Base-by-base conservation (phyloP, 2,113 vertebrate genomes). In the Sebastes schlegelii region DNA sequence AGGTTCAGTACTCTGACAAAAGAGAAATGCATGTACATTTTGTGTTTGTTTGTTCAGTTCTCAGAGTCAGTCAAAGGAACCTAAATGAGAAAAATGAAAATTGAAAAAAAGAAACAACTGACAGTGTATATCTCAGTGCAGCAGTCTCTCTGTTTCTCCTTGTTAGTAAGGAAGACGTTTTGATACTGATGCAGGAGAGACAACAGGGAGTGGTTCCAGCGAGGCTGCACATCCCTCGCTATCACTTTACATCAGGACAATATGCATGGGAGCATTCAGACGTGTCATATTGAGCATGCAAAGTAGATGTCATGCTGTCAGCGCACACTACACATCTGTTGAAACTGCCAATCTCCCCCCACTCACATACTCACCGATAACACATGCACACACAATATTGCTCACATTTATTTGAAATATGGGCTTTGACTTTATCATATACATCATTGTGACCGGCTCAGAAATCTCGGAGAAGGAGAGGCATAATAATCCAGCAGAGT, bases 281-380 rank as follows among this genome's bases (percentile, higher is more conserved):
- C 82, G 77, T 92, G 89, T 92, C 92, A 86, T 91, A 91, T 89
- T 90, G 85, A 90, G 85, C 88, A 89, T 88, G 89, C 89, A 92
- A 91, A 94, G 82, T 93, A 93, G 89, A 92, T 92, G 90, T 91
- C 89, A 86, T 74, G 90, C 91, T 90, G 87, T 93, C 91, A 86
- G 77, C 74, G 80, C 87, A 84, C 83, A 66, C 83, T 77, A 78
- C 87, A 91, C 91, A 89, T 92, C 91, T 88, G 89, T 74, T 92
- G 82, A 84, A 87, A 79, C 57, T 91, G 91, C 86, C 89, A 89
- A 78, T 91, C 92, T 88, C 67, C 68, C 72, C 76, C 77, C 55
- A 74, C 86, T 77, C 80, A n/a, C 3, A 12, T 49, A 79, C 82
- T 78, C 77, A 49, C 57, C 68, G 84, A 89, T 74, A 34, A 81